Percentiles rank a stretch among this genome's conserved stretches.
Evolutionary conservation across 2,888 invertebrate species (phyloP).

Genomic region (Xylota sylvarum): DNA sequence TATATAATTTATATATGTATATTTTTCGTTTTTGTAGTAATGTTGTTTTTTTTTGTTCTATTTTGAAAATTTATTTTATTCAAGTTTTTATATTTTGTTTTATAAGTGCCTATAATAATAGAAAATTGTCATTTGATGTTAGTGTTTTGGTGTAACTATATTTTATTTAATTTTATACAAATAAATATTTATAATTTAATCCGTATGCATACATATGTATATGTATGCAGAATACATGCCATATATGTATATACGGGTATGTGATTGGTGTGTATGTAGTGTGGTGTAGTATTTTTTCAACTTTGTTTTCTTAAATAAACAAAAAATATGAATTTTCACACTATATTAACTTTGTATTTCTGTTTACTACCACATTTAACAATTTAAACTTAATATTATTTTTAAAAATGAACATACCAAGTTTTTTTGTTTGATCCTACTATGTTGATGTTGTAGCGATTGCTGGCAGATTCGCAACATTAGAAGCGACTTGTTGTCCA

Average conservation of each 20-base stretch:
- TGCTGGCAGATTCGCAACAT: slow-evolving; percentile 78
- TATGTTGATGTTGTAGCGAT: slow-evolving; percentile 63
- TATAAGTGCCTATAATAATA: slow-evolving; percentile 69
- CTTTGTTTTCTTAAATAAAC: slow-evolving; percentile 44
- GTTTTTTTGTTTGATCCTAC: slow-evolving; percentile 67
- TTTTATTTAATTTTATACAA: slow-evolving; percentile 59
- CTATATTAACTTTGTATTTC: slow-evolving; percentile 60
- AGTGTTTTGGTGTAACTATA: slow-evolving; percentile 61
- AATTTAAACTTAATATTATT: slow-evolving; percentile 63
- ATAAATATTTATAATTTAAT: slow-evolving; percentile 58
- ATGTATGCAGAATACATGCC: slow-evolving; percentile 31
- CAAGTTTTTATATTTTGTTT: slow-evolving; percentile 29
- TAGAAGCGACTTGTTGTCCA: slow-evolving; percentile 66
- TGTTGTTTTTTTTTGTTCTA: slow-evolving; percentile 48
- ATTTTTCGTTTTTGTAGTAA: slow-evolving; percentile 52
- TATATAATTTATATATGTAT: slow-evolving; percentile 47
- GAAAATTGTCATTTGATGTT: slow-evolving; percentile 69
- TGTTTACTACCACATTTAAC: slow-evolving; percentile 60
- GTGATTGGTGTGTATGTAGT: slow-evolving; percentile 60
- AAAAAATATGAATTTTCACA: slow-evolving; percentile 62
- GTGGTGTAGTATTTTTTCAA: slow-evolving; percentile 42
- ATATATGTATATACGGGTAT: slow-evolving; percentile 38
- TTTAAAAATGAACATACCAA: slow-evolving; percentile 56
- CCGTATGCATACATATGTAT: slow-evolving; percentile 3
- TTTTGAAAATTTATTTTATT: slow-evolving; percentile 49